Percentiles rank a stretch among this genome's conserved stretches.
phyloP scores from a whole-genome alignment of 1,140 invertebrate genomes.

The Metaphire vulgaris region DNA sequence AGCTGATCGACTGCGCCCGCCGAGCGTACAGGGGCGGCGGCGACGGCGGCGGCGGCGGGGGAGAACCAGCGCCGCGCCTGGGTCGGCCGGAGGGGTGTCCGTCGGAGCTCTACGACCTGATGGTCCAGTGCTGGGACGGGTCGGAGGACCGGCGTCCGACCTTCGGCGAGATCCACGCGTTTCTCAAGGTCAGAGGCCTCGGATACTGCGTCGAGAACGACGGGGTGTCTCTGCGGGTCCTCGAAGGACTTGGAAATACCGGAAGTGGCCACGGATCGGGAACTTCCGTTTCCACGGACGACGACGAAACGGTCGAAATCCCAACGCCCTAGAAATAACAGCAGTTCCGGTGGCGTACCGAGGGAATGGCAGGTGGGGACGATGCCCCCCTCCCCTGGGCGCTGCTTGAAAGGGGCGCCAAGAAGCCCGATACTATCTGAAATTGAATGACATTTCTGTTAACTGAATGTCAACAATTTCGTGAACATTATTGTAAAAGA shows the following conservation, averaged over 20 bases:
- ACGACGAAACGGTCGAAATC: neutral
- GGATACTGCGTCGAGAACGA: conserved; percentile 46
- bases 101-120: conserved; percentile 24
- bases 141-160: conserved; percentile 55
- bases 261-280: neutral
- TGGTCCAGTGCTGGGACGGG: conserved; percentile 23
- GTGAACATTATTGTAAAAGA: no score
- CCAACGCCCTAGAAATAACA: neutral
- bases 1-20: conserved; percentile 63
- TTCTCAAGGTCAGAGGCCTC: conserved; percentile 74
- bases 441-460: no score
- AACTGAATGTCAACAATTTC: no score
- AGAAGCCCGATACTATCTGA: no score
- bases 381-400: no score
- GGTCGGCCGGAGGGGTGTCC: conserved; percentile 15
- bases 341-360: neutral
- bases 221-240: neutral
- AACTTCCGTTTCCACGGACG: neutral
- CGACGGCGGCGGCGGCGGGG: neutral
- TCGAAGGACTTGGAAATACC: neutral
- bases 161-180: conserved; percentile 77
- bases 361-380: neutral
- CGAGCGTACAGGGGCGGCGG: conserved; percentile 36
- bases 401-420: no score
- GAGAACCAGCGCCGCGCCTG: neutral